These are phyloP conservation scores for Gastrophysa polygoni DNA, from an alignment of 2,888 invertebrate species.

Conservation along the genomic window DNA sequence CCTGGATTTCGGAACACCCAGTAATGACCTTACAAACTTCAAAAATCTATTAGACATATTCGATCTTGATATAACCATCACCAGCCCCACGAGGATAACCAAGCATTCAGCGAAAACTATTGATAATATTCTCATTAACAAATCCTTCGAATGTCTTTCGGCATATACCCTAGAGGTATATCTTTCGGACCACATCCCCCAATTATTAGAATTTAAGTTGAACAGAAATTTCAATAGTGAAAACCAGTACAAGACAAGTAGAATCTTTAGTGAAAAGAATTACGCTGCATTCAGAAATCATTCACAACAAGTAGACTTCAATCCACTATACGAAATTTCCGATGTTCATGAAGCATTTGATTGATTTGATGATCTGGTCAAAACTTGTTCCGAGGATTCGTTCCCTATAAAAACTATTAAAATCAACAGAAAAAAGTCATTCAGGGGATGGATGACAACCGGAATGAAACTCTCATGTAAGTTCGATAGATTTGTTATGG, in stretches of 20 bases:
- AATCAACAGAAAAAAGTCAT: background rate
- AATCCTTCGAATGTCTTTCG: too few relatives aligned
- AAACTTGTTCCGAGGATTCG: background rate
- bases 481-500: background rate
- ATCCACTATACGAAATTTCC: background rate
- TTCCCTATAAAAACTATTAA: conserved; percentile 3
- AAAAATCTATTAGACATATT: background rate
- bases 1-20: background rate
- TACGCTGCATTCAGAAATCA: background rate
- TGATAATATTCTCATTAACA: too few relatives aligned
- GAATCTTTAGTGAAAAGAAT: conserved; percentile 2
- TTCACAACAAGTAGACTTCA: background rate
- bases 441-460: background rate
- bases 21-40: background rate
- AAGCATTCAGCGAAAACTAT: background rate
- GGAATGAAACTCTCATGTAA: conserved; percentile 1
- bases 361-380: background rate
- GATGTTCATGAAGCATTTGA: conserved; percentile 1
- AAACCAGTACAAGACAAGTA: background rate
- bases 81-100: background rate
- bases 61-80: background rate
- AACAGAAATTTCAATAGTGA: background rate
- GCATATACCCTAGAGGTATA: background rate
- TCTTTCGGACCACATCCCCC: background rate
- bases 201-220: background rate